A percentile compares a stretch with the other conserved stretches of the same genome.
Conservation (phyloP, 2,888 invertebrate genomes). For the Epinotia ramella region DNA sequence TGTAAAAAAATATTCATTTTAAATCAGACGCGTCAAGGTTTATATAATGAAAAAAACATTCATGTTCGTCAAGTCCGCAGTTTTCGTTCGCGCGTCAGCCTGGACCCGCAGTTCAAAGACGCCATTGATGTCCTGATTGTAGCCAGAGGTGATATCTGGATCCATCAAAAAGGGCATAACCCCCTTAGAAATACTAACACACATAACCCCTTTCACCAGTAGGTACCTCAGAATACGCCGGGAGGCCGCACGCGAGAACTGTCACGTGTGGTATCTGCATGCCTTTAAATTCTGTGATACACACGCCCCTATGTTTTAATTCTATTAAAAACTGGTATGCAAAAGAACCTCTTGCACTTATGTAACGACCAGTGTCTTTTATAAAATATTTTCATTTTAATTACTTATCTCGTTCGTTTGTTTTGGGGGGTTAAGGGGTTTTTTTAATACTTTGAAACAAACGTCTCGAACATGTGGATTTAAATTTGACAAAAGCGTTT, state of each 20-base stretch:
- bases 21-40: not conserved
- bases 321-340: not conserved
- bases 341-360: not conserved
- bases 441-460: not conserved
- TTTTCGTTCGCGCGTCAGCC: constrained; percentile 28
- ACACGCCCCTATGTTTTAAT: not conserved
- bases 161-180: not conserved
- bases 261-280: constrained; percentile 39
- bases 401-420: constrained; percentile 25
- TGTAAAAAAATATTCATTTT: not conserved
- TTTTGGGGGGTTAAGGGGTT: constrained; percentile 1
- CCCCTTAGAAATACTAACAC: not conserved
- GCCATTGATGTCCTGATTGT: constrained; percentile 48
- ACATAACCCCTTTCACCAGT: constrained; percentile 1
- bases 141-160: constrained; percentile 39
- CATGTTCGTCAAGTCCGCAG: constrained; percentile 18
- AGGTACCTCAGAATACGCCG: not conserved
- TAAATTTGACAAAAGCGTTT: not conserved
- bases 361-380: constrained; percentile 14
- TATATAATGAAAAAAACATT: not conserved
- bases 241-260: constrained; percentile 20
- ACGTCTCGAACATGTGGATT: too few relatives aligned
- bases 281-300: constrained; percentile 23
- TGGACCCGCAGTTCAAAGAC: constrained; percentile 46
- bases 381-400: constrained; percentile 25